phyloP scores from a whole-genome alignment of 1,140 invertebrate species.

The Apis cerana region DNA sequence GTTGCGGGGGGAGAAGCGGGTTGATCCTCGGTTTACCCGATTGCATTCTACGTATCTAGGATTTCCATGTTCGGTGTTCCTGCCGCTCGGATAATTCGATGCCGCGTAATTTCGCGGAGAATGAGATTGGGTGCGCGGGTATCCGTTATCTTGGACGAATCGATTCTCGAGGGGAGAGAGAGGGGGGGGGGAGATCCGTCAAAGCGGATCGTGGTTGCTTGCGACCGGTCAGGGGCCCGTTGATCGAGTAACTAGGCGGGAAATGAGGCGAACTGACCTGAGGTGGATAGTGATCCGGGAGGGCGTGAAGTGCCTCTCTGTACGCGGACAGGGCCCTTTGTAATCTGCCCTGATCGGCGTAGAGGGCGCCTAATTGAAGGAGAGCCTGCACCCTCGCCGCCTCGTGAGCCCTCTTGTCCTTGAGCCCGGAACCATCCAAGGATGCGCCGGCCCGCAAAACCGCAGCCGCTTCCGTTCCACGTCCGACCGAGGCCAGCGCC shows the following conservation, averaged over 20 bases:
- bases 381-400: conserved; percentile 94
- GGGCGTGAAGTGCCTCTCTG: conserved; percentile 90
- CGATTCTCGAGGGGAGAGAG: background rate
- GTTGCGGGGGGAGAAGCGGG: too few relatives aligned
- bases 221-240: conserved; percentile 16
- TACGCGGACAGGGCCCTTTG: conserved; percentile 94
- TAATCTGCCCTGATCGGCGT: conserved; percentile 92
- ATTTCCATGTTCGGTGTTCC: too few relatives aligned
- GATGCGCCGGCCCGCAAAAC: conserved; percentile 91
- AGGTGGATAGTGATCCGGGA: conserved; percentile 91
- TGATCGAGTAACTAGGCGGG: conserved; percentile 54
- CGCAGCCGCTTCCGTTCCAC: conserved; percentile 91
- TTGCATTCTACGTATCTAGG: too few relatives aligned
- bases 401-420: conserved; percentile 94
- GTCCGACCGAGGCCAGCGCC: conserved; percentile 90
- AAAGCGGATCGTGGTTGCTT: background rate
- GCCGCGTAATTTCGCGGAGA: background rate
- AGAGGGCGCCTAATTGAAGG: conserved; percentile 94
- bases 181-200: background rate
- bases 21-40: too few relatives aligned
- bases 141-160: background rate
- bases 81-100: too few relatives aligned
- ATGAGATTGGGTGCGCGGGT: too few relatives aligned
- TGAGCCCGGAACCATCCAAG: conserved; percentile 92
- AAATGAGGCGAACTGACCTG: conserved; percentile 83